Evolutionary conservation across 2,888 invertebrate species (phyloP), one percentile per base, ranked within the genome.

Genomic region (Lottia scabra): DNA sequence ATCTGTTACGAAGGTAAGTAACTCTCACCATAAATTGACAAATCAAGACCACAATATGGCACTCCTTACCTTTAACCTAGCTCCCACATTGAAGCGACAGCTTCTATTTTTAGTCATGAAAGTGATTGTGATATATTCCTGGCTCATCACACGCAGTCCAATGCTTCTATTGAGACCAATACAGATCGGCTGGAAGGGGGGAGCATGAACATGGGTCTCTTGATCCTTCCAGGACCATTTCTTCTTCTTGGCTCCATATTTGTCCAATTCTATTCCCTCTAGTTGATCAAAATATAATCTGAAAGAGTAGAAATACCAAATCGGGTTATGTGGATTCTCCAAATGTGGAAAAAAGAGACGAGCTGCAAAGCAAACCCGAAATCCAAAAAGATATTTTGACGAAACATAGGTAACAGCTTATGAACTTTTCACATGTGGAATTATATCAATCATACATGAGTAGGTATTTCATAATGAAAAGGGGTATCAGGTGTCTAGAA

Each of bases 101-200:
- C 86, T 84, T 30, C 85, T 75, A 65, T 80, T 81, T 70, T 75
- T 80, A 44, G 82, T 78, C 30, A 78, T 81, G 74, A 89, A 87
- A 23, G 85, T 85, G 19, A 89, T 65, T 6, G 83, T 79, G 64
- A 89, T 86, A 68, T 84, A 85, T 19, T 88, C 86, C 76, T 88
- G 89, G 23, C 80, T 80, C 80, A 85, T 83, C 44, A 89, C 78
- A n/a, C 88, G 77, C 10, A 89, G 73, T 2, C 85, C 84, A 4
- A 87, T 73, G 68, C 81, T 71, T 10, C 76, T 78, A 70, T 87
- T 88, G 23, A 89, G 72, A 1, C 84, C 84, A 68, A 89, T 81
- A 65, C 85, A 85, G 74, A 89, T 83, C 2, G 89, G 89, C 75
- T 89, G 89, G 75, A 89, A 87, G 0, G 89, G 89, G 10, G 89